Base-by-base conservation (phyloP, 2,797 vertebrate species). In the Mormyrus hasselquistii region DNA sequence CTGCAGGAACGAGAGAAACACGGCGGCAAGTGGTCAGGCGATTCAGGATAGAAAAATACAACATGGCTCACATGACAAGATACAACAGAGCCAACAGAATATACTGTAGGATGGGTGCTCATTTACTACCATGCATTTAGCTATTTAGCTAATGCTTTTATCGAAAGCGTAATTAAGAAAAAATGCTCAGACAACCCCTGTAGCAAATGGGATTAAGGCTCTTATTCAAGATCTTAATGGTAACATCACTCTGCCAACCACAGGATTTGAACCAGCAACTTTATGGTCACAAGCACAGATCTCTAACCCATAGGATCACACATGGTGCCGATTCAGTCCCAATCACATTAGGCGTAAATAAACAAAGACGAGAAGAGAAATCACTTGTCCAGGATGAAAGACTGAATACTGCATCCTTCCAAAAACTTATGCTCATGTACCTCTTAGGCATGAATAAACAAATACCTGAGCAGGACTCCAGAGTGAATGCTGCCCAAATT, bases 1-100 rank as follows among this genome's bases (percentile, higher is more conserved):
- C 98, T 99, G 98, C 0, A 95, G 94, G 96, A 94, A 96, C 88
- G 90, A 57, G 73, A 94, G 92, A 95, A 93, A 95, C 90, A 94
- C 92, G 88, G 50, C 95, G 92, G 82, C 89, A 83, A 10, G 52
- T 57, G 34, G 55, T 57, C 19, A 88, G 38, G 38, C 6, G 16
- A 16, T 19, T 19, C 82, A 87, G 29, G 10, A 29, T 4, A 49
- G 83, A 34, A 19, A 1, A n/a, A 50, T 53, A 38, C 34, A 44
- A 69, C 59, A 29, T 14, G 12, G 25, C 49, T 53, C 10, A 65
- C 59, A 65, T 10, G 22, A 65, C n/a, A 65, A 50, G 50, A 34
- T 34, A 69, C 9, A 69, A 69, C 25, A 62, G 57, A 62, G 57
- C 57, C n/a, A 62, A 22, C n/a, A 65, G 59, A 65, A 29, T 65